Evolutionary conservation across 2,888 invertebrate species (phyloP), one percentile per base, ranked within the genome.

Genomic region (Venusia cambrica): DNA sequence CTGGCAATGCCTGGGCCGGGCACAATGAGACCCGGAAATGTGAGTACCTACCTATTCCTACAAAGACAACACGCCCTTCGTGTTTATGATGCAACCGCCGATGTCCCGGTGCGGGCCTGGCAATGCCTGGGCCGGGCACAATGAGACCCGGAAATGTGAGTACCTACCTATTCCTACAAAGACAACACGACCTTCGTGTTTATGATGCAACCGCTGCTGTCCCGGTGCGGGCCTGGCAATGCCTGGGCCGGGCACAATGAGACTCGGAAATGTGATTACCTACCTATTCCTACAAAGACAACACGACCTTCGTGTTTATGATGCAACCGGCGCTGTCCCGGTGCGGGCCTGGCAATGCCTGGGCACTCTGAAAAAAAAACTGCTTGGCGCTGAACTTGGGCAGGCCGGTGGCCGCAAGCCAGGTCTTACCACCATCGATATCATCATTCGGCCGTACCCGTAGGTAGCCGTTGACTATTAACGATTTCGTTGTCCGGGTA

Each of bases 111-210:
- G 78, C 42, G 73, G 76, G 1, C 58, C 75, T 66, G 54, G 63
- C 73, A 27, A 73, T 60, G 59, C 80, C 14, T 48, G 48, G 48
- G 26, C 28, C 1, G 19, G 20, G 1, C 38, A 36, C 12, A 38
- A 30, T 5, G 80, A 81, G 49, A 60, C 79, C 8, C 79, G 70
- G 54, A 81, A 78, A 73, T 81, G 83, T 81, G 35, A 55, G 54
- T 8, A 8, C 9, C 3, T 19, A 5, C n/a, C n/a, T n/a, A n/a
- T n/a, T n/a, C n/a, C n/a, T n/a, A n/a, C 28, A 67, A 63, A 38
- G 67, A 69, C 3, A 52, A 51, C 8, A 27, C 71, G 1, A 81
- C 84, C 1, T 63, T 80, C 13, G 62, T 84, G 5, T 81, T 80
- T 45, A 71, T 81, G 79, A 72, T 73, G 73, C 71, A 67, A 5